These are phyloP conservation scores for Rapana venosa DNA, from an alignment of 2,888 invertebrate species.

Conservation along the genomic window DNA sequence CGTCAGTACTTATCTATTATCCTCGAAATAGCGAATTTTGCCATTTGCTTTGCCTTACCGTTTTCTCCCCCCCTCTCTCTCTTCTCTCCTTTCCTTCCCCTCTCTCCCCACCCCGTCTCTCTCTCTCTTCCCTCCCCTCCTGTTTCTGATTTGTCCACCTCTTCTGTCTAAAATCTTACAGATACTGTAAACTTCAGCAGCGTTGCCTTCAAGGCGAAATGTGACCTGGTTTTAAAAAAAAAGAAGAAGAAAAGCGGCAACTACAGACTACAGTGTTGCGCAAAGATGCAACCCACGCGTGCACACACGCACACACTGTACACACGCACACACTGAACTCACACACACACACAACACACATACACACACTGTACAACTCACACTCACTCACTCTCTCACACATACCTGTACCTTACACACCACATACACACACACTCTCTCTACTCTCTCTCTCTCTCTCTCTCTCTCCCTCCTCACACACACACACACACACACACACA, in stretches of 20 bases:
- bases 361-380: background rate
- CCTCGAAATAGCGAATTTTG: no score
- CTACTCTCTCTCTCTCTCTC: no score
- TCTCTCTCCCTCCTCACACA: no score
- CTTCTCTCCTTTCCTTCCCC: background rate
- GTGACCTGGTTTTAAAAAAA: background rate
- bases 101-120: background rate
- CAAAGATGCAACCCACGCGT: background rate
- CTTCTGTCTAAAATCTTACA: background rate
- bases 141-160: background rate
- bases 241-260: background rate
- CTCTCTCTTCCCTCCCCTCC: background rate
- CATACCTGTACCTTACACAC: background rate
- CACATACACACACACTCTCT: background rate
- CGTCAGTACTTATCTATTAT: no score
- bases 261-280: background rate
- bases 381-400: background rate
- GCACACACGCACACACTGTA: background rate
- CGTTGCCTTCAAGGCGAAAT: no score
- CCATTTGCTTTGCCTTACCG: background rate
- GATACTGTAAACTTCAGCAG: background rate
- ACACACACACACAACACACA: slow-evolving; percentile 14
- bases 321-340: background rate
- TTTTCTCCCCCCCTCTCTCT: background rate
- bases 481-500: slow-evolving; percentile 15